Percentiles rank a stretch among this genome's conserved stretches.
Evolutionary conservation across 2,797 vertebrate genomes (phyloP).

Genomic region (Heliangelus exortis): DNA sequence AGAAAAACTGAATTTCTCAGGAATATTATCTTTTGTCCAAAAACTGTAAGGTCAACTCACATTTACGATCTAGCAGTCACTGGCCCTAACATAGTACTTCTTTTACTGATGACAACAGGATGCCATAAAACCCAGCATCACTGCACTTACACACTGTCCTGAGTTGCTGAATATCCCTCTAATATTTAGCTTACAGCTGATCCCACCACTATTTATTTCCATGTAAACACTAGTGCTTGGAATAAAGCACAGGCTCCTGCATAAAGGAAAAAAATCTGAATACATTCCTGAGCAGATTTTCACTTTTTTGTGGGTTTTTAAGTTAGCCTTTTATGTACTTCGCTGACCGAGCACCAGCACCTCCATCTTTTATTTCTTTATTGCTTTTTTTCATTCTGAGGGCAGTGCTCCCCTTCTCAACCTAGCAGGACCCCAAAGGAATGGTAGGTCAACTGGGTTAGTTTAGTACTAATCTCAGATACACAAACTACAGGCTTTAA

Average conservation of each 20-base stretch:
- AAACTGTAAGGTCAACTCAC: background rate
- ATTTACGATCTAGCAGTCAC: background rate
- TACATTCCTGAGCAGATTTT: conserved; percentile 3
- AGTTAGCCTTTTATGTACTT: conserved; percentile 3
- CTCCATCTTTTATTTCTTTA: conserved; percentile 23
- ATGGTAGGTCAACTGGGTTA: background rate
- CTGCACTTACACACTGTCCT: background rate
- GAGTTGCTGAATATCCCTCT: background rate
- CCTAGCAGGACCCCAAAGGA: background rate
- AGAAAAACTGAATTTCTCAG: background rate
- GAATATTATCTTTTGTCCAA: background rate
- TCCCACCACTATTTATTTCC: background rate
- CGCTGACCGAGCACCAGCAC: background rate
- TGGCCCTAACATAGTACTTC: background rate
- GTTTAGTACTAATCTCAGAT: background rate
- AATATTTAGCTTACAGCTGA: background rate
- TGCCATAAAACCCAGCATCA: background rate
- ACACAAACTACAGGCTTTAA: background rate
- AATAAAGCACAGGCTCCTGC: background rate
- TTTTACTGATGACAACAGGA: background rate
- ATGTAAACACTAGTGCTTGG: background rate
- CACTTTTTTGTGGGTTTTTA: conserved; percentile 4
- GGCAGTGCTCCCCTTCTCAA: background rate
- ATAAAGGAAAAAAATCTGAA: background rate
- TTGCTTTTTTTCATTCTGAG: background rate